Percentiles rank a stretch among this genome's conserved stretches.
phyloP scores from a whole-genome alignment of 1,140 invertebrate genomes.

The Hestina assimilis region DNA sequence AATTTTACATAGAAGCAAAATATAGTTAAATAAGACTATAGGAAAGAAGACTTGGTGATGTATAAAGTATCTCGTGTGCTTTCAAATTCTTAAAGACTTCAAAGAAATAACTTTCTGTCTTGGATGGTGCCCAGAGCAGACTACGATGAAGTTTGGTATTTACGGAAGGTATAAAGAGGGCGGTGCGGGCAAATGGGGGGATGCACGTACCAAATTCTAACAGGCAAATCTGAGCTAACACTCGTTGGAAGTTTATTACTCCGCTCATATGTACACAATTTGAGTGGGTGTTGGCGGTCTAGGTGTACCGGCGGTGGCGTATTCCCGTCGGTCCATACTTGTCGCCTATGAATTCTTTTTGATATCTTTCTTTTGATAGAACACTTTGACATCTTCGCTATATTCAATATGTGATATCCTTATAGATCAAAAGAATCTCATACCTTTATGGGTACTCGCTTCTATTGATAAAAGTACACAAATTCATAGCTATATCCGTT shows the following conservation, averaged over 20 bases:
- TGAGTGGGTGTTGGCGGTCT: slow-evolving; percentile 61
- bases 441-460: slow-evolving; percentile 9
- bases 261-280: slow-evolving; percentile 73
- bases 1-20: too few species aligned
- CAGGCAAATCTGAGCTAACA: slow-evolving; percentile 62
- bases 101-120: slow-evolving; percentile 49
- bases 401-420: slow-evolving; percentile 27
- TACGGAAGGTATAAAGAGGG: slow-evolving; percentile 36
- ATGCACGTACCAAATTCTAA: slow-evolving; percentile 59
- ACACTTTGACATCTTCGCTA: slow-evolving; percentile 28
- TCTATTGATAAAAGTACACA: background rate
- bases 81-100: slow-evolving; percentile 36
- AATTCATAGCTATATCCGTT: background rate
- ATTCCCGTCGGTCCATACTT: slow-evolving; percentile 43
- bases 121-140: slow-evolving; percentile 42
- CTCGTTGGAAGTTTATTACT: slow-evolving; percentile 68
- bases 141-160: slow-evolving; percentile 53
- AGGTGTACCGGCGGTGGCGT: slow-evolving; percentile 42
- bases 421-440: slow-evolving; percentile 23
- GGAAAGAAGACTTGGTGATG: too few species aligned
- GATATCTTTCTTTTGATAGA: slow-evolving; percentile 9
- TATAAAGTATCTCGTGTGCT: background rate
- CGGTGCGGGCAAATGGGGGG: slow-evolving; percentile 41
- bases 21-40: too few species aligned
- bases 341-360: slow-evolving; percentile 27